These are phyloP conservation scores for Ammospiza caudacuta DNA, from an alignment of 2,113 vertebrate species.

Conservation along the genomic window DNA sequence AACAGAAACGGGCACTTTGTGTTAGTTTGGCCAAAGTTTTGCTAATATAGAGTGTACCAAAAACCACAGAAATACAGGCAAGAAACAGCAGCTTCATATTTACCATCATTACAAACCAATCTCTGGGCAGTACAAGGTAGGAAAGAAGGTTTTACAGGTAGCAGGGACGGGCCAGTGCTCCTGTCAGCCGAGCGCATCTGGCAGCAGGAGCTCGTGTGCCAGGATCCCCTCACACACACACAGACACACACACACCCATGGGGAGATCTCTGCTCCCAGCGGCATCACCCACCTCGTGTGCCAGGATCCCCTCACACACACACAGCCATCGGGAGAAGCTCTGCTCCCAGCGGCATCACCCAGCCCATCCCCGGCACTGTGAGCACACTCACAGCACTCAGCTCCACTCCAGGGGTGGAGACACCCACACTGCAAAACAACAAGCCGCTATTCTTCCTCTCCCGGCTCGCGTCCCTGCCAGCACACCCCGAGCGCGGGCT, in stretches of 20 bases:
- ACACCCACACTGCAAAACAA: neutral
- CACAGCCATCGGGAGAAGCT: neutral
- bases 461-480: neutral
- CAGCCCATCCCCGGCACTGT: neutral
- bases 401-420: neutral
- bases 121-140: fast-evolving
- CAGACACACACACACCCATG: neutral
- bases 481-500: fast-evolving
- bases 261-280: neutral
- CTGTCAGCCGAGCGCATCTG: fast-evolving
- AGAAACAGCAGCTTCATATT: fast-evolving
- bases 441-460: neutral
- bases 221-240: neutral
- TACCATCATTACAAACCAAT: neutral
- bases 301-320: neutral
- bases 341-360: neutral
- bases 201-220: fast-evolving
- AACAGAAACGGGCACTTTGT: neutral
- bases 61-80: fast-evolving
- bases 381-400: fast-evolving
- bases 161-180: fast-evolving
- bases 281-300: too few species aligned
- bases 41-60: neutral
- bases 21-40: neutral
- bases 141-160: neutral